A percentile compares a stretch with the other conserved stretches of the same genome.
Evolutionary conservation across 2,113 vertebrate genomes (phyloP).

Genomic region (Rhagologus leucostigma): DNA sequence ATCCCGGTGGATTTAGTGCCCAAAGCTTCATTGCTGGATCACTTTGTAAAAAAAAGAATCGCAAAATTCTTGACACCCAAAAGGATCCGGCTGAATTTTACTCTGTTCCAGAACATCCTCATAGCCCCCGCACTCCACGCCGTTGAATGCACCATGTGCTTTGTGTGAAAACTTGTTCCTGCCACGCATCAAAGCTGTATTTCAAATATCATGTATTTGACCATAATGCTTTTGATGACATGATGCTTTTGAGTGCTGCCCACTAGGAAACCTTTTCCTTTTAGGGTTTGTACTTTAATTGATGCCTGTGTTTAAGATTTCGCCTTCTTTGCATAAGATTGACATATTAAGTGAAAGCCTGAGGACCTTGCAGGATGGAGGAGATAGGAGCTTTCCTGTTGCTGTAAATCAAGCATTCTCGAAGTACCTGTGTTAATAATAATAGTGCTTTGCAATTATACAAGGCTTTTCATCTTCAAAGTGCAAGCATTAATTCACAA

Average conservation of each 20-base stretch:
- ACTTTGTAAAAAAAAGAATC: background rate
- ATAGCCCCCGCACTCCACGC: rapidly evolving
- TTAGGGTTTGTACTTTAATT: background rate
- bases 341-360: conserved; percentile 1
- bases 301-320: background rate
- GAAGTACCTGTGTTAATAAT: conserved; percentile 17
- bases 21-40: background rate
- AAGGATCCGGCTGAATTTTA: background rate
- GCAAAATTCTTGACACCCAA: background rate
- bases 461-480: conserved; percentile 54
- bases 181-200: background rate
- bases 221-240: background rate
- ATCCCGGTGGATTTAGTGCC: background rate
- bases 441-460: conserved; percentile 45
- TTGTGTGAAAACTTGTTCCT: background rate
- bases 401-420: conserved; percentile 2
- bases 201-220: background rate
- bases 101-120: background rate
- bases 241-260: background rate
- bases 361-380: background rate
- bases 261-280: background rate
- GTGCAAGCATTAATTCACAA: conserved; percentile 50
- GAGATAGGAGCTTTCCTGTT: conserved; percentile 16
- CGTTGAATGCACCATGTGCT: background rate
- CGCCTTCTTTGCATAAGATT: background rate